Base-by-base conservation (phyloP, 2,797 vertebrate species). In the Falco concolor region DNA sequence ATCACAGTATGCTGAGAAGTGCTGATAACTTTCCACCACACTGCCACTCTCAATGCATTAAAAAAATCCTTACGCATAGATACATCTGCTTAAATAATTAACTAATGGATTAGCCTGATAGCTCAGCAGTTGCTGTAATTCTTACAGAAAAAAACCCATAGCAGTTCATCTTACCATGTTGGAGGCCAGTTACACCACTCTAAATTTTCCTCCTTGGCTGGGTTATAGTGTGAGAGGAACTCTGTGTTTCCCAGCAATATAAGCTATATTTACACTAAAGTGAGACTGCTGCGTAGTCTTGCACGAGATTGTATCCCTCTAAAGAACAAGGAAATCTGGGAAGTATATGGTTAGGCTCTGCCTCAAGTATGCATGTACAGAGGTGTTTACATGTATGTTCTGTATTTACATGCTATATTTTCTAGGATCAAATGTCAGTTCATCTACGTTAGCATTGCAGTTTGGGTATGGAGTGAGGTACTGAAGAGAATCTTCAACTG, bases 81-180 rank as follows among this genome's bases (percentile, higher is more conserved):
- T 96, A 84, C 91, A 94, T 50, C 90, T 97, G 86, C 93, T 92
- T 97, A 95, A 97, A 97, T 97, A 96, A 97, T 96, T 96, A 96
- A 97, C 93, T 96, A 97, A 96, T 93, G 94, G 96, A 73, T 36
- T 80, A 89, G 91, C 45, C 91, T 96, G 95, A 96, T 96, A 96
- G 96, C 96, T 97, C 94, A 97, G 96, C 95, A 95, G 56, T 95
- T 76, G 91, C 91, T 94, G 85, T 86, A 94, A 88, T 89, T 96
- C 96, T 83, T 94, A 40, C 53, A 80, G 79, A 61, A 89, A 70
- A 76, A 76, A 94, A 32, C 8, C 28, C 44, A 16, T 17, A 47
- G 84, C 88, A 57, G 93, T 96, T 95, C 22, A 2, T 91, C 82
- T 95, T 74, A 12, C 70, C 1, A 0, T 42, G 34, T 10, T 76